These are phyloP conservation scores for Neosalanx taihuensis DNA, from an alignment of 2,797 vertebrate genomes.

Conservation along the genomic window DNA sequence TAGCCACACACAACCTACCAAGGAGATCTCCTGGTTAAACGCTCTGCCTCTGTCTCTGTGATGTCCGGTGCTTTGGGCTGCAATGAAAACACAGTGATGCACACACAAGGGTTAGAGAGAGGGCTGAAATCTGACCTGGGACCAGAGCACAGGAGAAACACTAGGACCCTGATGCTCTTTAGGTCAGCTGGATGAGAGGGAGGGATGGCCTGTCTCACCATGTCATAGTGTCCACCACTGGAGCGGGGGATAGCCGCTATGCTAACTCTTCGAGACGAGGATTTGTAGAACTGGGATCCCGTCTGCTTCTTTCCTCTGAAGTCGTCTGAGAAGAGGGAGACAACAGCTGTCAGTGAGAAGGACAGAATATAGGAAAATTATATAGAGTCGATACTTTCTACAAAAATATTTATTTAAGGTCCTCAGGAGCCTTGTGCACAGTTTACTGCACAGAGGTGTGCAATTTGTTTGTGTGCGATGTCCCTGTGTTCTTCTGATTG, in stretches of 20 bases:
- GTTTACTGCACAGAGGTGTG: not conserved
- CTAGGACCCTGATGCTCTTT: not conserved
- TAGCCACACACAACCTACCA: slow-evolving; percentile 72
- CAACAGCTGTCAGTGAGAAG: not conserved
- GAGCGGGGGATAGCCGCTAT: slow-evolving; percentile 81
- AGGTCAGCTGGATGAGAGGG: not conserved
- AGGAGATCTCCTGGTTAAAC: slow-evolving; percentile 78
- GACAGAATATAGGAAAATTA: not conserved
- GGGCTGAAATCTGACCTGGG: not conserved
- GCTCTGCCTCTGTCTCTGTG: slow-evolving; percentile 73
- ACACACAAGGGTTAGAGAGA: not conserved
- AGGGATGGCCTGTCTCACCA: slow-evolving; percentile 69
- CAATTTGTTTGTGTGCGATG: not conserved
- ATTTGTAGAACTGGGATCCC: slow-evolving; percentile 67
- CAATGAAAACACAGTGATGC: slow-evolving; percentile 19
- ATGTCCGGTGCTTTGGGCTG: slow-evolving; percentile 69
- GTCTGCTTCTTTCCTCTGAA: slow-evolving; percentile 68
- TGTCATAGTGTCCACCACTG: slow-evolving; percentile 67
- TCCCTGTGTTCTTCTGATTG: not conserved
- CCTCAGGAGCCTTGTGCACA: too few relatives aligned
- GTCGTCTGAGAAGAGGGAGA: slow-evolving; percentile 63
- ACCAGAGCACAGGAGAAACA: not conserved
- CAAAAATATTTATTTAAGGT: too few relatives aligned
- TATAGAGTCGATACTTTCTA: not conserved
- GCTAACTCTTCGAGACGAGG: slow-evolving; percentile 82